A percentile compares a stretch with the other conserved stretches of the same genome.
These are phyloP conservation scores for Caenorhabditis sp. DNA, from an alignment of 2,888 invertebrate species.

Conservation along the genomic window DNA sequence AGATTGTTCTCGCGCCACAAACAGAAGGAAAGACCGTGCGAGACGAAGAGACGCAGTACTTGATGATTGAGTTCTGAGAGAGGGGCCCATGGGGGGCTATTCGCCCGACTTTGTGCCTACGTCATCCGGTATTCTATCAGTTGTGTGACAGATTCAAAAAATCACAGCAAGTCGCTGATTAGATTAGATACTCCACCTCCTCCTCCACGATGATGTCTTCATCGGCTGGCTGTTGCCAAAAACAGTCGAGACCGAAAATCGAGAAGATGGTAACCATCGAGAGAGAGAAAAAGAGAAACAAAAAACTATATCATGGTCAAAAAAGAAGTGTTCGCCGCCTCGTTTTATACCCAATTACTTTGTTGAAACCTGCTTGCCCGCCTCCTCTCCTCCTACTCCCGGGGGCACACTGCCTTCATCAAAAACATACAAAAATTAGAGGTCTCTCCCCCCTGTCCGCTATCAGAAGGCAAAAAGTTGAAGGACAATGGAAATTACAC, in stretches of 20 bases:
- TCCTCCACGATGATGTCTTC: background rate
- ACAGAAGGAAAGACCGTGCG: conserved; percentile 20
- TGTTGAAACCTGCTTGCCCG: conserved; percentile 24
- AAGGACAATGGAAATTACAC: conserved; percentile 27
- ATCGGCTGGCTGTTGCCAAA: background rate
- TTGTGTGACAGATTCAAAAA: conserved; percentile 16
- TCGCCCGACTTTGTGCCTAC: conserved; percentile 25
- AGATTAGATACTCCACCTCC: conserved; percentile 5
- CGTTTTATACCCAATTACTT: conserved; percentile 24
- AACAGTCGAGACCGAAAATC: conserved; percentile 4
- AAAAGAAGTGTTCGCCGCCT: conserved; percentile 12
- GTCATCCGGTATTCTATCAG: conserved; percentile 7
- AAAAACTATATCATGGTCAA: conserved; percentile 6
- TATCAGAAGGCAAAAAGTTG: background rate
- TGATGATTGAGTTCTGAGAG: conserved; percentile 50
- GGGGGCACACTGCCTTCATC: conserved; percentile 10
- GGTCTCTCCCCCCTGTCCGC: background rate
- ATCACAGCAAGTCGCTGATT: conserved; percentile 14
- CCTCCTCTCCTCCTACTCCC: background rate
- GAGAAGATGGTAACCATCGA: too few species aligned
- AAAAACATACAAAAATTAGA: conserved; percentile 18
- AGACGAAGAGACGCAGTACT: conserved; percentile 21
- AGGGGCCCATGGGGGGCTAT: conserved; percentile 26
- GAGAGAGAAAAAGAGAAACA: background rate
- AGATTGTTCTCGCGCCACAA: conserved; percentile 20